A percentile compares a stretch with the other conserved stretches of the same genome.
These are phyloP conservation scores for Lasioglossum zephyrum DNA, from an alignment of 2,888 invertebrate species.

Conservation along the genomic window DNA sequence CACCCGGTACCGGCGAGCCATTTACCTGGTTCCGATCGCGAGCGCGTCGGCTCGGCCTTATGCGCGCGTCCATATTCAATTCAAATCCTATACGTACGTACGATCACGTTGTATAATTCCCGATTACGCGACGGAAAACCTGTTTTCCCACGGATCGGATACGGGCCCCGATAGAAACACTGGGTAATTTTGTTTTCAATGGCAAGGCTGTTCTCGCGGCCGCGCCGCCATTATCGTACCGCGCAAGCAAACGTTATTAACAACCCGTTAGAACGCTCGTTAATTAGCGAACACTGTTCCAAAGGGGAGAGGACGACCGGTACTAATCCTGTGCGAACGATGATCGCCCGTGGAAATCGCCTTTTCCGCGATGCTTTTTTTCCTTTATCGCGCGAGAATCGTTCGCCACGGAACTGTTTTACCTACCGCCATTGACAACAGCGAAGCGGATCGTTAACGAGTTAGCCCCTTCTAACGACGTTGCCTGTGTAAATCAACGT, in stretches of 20 bases:
- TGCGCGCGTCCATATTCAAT: conserved; percentile 28
- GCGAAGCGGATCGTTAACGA: background rate
- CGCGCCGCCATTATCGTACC: conserved; percentile 22
- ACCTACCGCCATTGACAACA: background rate
- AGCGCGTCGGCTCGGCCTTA: conserved; percentile 22
- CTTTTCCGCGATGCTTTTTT: background rate
- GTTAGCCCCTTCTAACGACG: conserved; percentile 10
- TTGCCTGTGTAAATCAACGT: conserved; percentile 3
- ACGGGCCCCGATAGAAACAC: background rate
- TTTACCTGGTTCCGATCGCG: conserved; percentile 58
- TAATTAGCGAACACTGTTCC: conserved; percentile 61
- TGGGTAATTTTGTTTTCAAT: conserved; percentile 40
- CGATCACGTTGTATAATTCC: conserved; percentile 43
- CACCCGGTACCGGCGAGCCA: conserved; percentile 40
- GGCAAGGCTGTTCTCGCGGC: conserved; percentile 46
- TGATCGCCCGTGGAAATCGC: conserved; percentile 25
- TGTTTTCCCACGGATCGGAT: conserved; percentile 28
- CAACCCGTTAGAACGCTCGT: conserved; percentile 69
- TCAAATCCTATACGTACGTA: background rate
- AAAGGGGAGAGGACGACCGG: background rate
- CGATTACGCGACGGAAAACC: conserved; percentile 31
- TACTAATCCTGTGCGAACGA: background rate
- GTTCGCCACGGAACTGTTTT: background rate
- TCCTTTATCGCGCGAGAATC: background rate
- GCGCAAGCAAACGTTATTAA: conserved; percentile 53